A percentile compares a stretch with the other conserved stretches of the same genome.
phyloP scores from a whole-genome alignment of 2,797 vertebrate species.

The Pelobates cultripes region DNA sequence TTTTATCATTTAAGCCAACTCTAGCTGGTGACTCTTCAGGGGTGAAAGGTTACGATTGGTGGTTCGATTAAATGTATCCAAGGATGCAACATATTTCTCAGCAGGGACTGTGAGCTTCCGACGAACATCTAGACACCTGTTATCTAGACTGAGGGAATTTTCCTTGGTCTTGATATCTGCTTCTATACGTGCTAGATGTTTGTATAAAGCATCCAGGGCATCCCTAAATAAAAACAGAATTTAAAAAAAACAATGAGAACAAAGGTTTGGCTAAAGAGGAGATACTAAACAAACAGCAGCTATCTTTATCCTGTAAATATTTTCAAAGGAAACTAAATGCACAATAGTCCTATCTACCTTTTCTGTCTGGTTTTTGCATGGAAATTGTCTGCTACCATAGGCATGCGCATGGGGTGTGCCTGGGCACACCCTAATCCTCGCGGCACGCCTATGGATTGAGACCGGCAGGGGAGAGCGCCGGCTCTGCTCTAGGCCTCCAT shows the following conservation, averaged over 20 bases:
- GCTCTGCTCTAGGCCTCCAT: no score
- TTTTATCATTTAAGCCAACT: constrained; percentile 48
- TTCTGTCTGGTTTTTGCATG: no score
- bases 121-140: constrained; percentile 72
- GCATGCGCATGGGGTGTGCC: no score
- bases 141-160: constrained; percentile 72
- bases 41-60: constrained; percentile 61
- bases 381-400: no score
- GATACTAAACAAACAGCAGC: no score
- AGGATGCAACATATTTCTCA: constrained; percentile 65
- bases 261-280: no score
- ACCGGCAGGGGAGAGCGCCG: no score
- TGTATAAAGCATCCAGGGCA: constrained; percentile 65
- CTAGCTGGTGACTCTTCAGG: constrained; percentile 61
- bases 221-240: constrained; percentile 60
- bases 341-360: no score
- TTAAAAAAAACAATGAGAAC: not conserved
- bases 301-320: no score
- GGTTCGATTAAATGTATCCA: constrained; percentile 69
- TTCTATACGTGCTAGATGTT: constrained; percentile 71
- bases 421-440: no score
- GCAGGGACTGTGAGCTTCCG: constrained; percentile 68
- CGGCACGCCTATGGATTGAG: no score
- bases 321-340: no score
- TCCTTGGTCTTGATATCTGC: constrained; percentile 68